phyloP scores from a whole-genome alignment of 2,888 invertebrate genomes.

The Orchesella flavescens region DNA sequence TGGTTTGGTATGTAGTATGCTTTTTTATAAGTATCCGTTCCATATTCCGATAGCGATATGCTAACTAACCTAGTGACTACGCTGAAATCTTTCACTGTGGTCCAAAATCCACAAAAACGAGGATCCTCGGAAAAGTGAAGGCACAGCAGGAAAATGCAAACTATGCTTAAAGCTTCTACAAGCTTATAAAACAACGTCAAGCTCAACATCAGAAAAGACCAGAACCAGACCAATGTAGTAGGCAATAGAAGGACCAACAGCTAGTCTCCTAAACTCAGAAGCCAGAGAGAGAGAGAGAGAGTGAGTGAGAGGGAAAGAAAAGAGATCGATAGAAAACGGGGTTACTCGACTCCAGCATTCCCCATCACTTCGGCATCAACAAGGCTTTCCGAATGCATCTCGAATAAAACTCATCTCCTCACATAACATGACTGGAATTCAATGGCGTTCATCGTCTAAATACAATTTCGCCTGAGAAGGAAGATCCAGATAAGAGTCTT shows the following conservation, averaged over 20 bases:
- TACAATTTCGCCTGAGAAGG: slow-evolving; percentile 37
- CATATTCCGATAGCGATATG: background rate
- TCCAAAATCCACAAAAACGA: slow-evolving; percentile 20
- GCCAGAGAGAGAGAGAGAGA: background rate
- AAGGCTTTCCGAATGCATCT: slow-evolving; percentile 54
- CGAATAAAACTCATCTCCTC: slow-evolving; percentile 54
- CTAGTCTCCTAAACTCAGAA: background rate
- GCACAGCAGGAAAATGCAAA: background rate
- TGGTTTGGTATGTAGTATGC: too few relatives aligned
- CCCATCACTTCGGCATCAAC: slow-evolving; percentile 50
- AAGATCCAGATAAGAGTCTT: slow-evolving; percentile 52
- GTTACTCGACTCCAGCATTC: slow-evolving; percentile 56
- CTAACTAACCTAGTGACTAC: slow-evolving; percentile 2
- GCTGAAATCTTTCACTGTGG: slow-evolving; percentile 8
- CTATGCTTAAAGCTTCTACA: background rate
- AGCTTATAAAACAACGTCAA: background rate
- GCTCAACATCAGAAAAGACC: background rate
- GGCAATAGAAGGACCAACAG: background rate
- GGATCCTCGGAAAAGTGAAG: slow-evolving; percentile 21
- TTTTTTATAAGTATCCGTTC: background rate
- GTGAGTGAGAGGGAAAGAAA: background rate
- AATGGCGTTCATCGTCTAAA: slow-evolving; percentile 45
- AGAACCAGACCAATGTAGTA: too few relatives aligned
- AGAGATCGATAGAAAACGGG: slow-evolving; percentile 59
- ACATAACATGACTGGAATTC: slow-evolving; percentile 52